Base-by-base conservation (phyloP, 1,140 invertebrate species). In the Gryon sp. region DNA sequence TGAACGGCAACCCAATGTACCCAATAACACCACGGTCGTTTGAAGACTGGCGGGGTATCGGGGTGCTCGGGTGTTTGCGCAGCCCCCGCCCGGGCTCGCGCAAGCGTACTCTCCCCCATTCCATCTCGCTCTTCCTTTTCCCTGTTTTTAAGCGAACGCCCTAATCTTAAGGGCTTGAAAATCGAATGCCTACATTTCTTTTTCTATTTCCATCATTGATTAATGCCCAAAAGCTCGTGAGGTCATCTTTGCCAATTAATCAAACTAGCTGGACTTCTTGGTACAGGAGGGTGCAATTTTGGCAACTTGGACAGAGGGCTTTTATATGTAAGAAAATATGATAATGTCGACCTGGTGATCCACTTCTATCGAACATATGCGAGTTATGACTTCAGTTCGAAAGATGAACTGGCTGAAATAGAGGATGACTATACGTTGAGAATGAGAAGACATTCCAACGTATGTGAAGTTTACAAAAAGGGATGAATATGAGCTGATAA, bases 61-160 rank as follows among this genome's bases (percentile, higher is more conserved):
- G 66, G 74, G 72, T 63, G 63, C 43, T 68, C 15, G 76, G 60
- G 62, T 68, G 63, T 28, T 62, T 69, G 80, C 82, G 80, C 83
- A 85, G 80, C 85, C 85, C 84, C 82, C 82, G 84, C 76, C 81
- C 84, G 83, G 85, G 84, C 80, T 53, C 80, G 82, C 84, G 84
- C 85, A 83, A 83, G 85, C 84, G 84, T 80, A 75, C 48, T 77
- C 59, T n/a, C n/a, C n/a, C 40, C 26, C 12, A 12, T 41, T 66
- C 24, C 43, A 72, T 79, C 76, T 69, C 81, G 81, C 79, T 79
- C 80, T 82, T 82, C 78, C 82, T 80, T 84, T 81, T 79, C 76
- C 79, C 74, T 57, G 74, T 83, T 82, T 83, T 74, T 77, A 46
- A 65, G 46, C 66, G 68, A 68, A 77, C 75, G 68, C 75, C 68